These are phyloP conservation scores for Coracias cyanogaster DNA, from an alignment of 2,797 vertebrate genomes.

Conservation along the genomic window DNA sequence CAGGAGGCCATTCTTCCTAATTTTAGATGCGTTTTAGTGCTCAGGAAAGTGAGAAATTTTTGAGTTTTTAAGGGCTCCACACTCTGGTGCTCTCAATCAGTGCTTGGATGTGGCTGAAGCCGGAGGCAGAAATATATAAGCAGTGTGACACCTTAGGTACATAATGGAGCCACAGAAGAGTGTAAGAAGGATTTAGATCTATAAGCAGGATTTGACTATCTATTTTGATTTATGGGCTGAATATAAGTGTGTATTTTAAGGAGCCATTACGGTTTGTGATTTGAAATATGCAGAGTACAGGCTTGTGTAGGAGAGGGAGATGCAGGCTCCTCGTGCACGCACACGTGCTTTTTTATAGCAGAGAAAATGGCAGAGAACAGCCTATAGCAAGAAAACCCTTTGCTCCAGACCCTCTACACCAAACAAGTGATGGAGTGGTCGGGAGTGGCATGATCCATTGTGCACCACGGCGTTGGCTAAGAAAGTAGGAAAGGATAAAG, in stretches of 20 bases:
- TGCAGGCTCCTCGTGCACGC: rapidly evolving
- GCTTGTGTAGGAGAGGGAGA: neutral
- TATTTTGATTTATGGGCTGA: conserved; percentile 6
- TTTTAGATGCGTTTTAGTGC: neutral
- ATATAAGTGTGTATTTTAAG: neutral
- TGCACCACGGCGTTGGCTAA: neutral
- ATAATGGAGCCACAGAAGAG: neutral
- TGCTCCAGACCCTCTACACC: neutral
- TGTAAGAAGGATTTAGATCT: neutral
- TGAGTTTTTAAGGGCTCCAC: neutral
- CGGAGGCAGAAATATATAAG: neutral
- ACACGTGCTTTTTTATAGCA: rapidly evolving
- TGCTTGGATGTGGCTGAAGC: neutral
- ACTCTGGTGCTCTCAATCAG: neutral
- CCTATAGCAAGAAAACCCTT: neutral
- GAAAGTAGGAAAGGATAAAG: neutral
- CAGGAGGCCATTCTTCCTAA: neutral
- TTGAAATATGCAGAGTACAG: neutral
- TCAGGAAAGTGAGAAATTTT: conserved; percentile 1
- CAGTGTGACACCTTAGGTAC: neutral
- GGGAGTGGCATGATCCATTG: neutral
- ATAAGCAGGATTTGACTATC: neutral
- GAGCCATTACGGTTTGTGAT: neutral
- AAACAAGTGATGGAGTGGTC: neutral
- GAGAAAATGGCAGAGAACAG: neutral